Base-by-base conservation (phyloP, 2,113 vertebrate species). In the Climacteris rufus region DNA sequence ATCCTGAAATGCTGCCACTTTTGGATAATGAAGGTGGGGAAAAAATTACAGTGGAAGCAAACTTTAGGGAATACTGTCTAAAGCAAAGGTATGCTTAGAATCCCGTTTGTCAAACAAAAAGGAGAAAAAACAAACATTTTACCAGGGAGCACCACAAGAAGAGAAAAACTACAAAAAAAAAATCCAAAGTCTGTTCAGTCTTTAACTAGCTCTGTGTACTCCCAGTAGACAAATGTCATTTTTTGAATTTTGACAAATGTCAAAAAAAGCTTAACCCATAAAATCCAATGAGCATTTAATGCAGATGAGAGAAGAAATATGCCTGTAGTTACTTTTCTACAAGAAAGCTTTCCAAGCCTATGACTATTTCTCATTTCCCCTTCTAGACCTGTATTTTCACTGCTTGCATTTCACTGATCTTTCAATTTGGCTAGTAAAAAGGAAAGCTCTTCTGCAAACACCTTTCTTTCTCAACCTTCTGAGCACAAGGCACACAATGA, bases 401-500 rank as follows among this genome's bases (percentile, higher is more conserved):
- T 39, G 37, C 31, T 70, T 35, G 6, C 23, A 27, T 10, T 44
- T 56, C 25, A 31, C 12, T 21, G 16, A 53, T 50, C n/a, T 27
- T 28, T 85, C 22, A 33, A 2, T 54, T 25, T 61, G 21, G 23
- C 35, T 17, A 64, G 17, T 31, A 30, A 44, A 79, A 87, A 83
- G 19, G 9, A 35, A 52, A 9, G n/a, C 4, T 84, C 30, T 82
- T 85, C 40, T 9, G 10, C 24, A 45, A 17, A n/a, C 2, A 25
- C 8, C n/a, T 45, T n/a, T 18, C 25, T 75, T 33, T 24, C 47
- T 42, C 35, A 33, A 31, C 14, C 5, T 80, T 23, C 45, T 21
- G 16, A 81, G 20, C 16, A 49, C 0, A 0, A 61, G 0, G 0
- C 4, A 15, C 7, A 28, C 7, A 20, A 18, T 1, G 3, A 39